phyloP scores from a whole-genome alignment of 2,797 vertebrate species.

The Podarcis siculus region DNA sequence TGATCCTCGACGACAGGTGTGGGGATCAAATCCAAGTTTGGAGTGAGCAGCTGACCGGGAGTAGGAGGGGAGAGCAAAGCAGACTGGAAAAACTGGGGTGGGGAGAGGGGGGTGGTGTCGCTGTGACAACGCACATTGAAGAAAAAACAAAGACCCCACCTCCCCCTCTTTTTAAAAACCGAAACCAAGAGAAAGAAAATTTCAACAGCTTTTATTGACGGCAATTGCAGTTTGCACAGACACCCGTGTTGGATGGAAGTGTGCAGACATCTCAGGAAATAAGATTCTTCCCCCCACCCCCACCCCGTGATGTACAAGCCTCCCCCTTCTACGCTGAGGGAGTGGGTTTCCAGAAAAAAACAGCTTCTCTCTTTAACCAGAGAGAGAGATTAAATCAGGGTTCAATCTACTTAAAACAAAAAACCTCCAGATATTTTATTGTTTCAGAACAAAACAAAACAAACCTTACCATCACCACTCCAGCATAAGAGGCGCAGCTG shows the following conservation, averaged over 20 bases:
- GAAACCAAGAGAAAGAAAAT: not conserved
- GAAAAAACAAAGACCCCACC: not conserved
- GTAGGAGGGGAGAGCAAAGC: too few relatives aligned
- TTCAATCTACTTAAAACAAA: not conserved
- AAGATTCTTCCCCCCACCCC: too few relatives aligned
- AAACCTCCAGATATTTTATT: not conserved
- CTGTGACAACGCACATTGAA: not conserved
- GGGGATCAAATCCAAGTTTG: not conserved
- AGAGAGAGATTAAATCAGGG: not conserved
- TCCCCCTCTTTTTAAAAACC: too few relatives aligned
- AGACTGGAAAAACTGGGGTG: too few relatives aligned
- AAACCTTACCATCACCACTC: too few relatives aligned
- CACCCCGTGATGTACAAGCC: not conserved
- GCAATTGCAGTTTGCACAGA: not conserved
- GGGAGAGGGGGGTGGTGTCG: not conserved
- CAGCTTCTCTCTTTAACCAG: not conserved
- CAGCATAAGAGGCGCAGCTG: not conserved
- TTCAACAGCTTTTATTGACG: constrained; percentile 18
- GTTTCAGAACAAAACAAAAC: not conserved
- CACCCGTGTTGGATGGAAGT: too few relatives aligned
- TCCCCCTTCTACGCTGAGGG: too few relatives aligned
- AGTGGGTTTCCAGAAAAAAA: not conserved
- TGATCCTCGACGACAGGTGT: constrained; percentile 9
- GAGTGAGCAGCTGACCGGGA: constrained; percentile 4
- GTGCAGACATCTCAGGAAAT: fast-evolving